Evolutionary conservation across 2,888 invertebrate species (phyloP).

Genomic region (Rhagonycha fulva): DNA sequence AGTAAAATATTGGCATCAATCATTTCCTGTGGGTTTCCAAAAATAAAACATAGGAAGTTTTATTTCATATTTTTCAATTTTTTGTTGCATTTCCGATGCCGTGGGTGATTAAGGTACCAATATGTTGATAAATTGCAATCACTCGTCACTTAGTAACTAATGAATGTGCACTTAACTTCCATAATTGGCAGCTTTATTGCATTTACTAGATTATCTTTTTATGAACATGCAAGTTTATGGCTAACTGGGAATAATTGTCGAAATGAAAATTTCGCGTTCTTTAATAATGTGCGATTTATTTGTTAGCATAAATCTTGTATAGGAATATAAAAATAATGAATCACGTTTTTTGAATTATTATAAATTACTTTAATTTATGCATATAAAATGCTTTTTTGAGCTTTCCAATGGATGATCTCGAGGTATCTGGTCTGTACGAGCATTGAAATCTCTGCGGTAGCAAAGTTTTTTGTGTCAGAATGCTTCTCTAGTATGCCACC

Average conservation of each 20-base stretch:
- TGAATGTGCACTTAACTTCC: conserved; percentile 28
- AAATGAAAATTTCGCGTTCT: background rate
- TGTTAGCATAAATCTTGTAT: background rate
- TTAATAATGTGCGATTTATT: background rate
- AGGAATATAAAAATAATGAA: background rate
- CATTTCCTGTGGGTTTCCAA: background rate
- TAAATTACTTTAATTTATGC: background rate
- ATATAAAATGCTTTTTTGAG: background rate
- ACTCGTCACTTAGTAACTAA: conserved; percentile 27
- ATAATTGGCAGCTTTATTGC: conserved; percentile 31
- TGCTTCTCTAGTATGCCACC: conserved; percentile 21
- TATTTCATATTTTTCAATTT: background rate
- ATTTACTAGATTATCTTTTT: conserved; percentile 14
- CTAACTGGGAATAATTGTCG: background rate
- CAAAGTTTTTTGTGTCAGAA: conserved; percentile 16
- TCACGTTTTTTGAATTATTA: background rate
- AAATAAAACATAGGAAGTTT: background rate
- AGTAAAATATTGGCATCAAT: too few relatives aligned
- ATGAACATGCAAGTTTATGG: conserved; percentile 5
- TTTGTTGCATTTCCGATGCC: background rate
- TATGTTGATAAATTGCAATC: conserved; percentile 26
- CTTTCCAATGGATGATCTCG: conserved; percentile 13
- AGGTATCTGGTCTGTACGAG: conserved; percentile 8
- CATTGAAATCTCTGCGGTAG: conserved; percentile 23
- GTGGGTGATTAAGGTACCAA: conserved; percentile 17